Evolutionary conservation across 2,888 invertebrate species (phyloP), one percentile per base, ranked within the genome.

Genomic region (Sinopyrophorus schimmeli): DNA sequence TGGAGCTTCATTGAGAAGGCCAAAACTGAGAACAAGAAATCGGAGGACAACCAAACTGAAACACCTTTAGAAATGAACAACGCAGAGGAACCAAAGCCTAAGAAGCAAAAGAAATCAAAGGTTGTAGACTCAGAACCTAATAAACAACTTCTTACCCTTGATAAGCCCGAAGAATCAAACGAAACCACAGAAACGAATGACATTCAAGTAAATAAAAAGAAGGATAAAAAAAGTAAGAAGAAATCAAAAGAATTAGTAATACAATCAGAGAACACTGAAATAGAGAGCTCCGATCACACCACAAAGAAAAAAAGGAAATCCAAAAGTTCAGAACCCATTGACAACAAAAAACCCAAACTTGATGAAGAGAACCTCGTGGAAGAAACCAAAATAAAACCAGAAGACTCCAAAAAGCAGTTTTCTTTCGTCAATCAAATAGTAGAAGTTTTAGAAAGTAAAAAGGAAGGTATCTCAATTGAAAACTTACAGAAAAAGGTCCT

Each of bases 401-500:
- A 4, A 10, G 9, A 11, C 9, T 7, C 27, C 9, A 9, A 10
- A 11, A 4, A 16, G 28, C 6, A 30, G 7, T 55, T 53, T 51
- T 47, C 52, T 17, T 53, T 53, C 41, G 39, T 47, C 28, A 30
- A 55, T 1, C 28, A 27, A 31, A 59, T 60, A 20, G 23, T 53
- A 5, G 23, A 47, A 9, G 41, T 54, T 26, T 17, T 62, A 16
- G n/a, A 69, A 11, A 76, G 76, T 61, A 80, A 79, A 3, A 81
- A 84, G 56, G 84, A 85, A 62, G 60, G 49, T 16, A 75, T 91
- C 27, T 78, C 83, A 0, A 67, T 87, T 43, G 87, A 86, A 63
- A 86, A 87, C 61, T 72, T 92, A 10, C 82, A 84, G 60, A 89
- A 87, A 67, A 91, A 89, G 73, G 83, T 90, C 4, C 65, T 86